Evolutionary conservation across 2,113 vertebrate genomes (phyloP), one percentile per base, ranked within the genome.

Genomic region (Pavo muticus): DNA sequence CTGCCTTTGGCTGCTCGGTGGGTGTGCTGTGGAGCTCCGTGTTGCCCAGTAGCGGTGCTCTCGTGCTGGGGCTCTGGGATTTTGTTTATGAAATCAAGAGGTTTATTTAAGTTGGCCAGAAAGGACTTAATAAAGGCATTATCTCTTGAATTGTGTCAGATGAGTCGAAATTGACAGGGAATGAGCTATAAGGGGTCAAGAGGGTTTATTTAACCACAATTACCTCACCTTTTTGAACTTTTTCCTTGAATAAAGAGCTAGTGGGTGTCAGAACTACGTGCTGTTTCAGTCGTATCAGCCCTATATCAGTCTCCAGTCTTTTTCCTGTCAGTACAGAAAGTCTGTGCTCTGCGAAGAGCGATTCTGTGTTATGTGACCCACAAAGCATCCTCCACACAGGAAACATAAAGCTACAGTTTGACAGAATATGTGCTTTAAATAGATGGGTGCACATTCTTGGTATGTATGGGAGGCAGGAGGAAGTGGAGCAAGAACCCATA

Each of bases 21-120:
- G 17, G 17, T 35, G 3, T 0, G 1, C 50, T 32, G 9, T n/a
- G 16, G n/a, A 60, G 64, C 39, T 15, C 4, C 0, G 7, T 3
- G 1, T 11, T 30, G 44, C 35, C 39, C 0, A 0, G 72, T 40
- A 30, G 11, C 0, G 11, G 11, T 6, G 15, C 24, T 67, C 59
- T 25, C 9, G 27, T 57, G 8, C 3, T 0, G 0, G 4, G 50
- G 7, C 40, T 71, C 67, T 60, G 16, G 29, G 32, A 20, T 0
- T 32, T 40, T 75, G 25, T 23, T 91, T 56, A 20, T 42, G 16
- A 45, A 17, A 64, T 1, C 2, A 35, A 79, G 48, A 76, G 9
- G 35, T 19, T 35, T 35, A 35, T 35, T 35, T 9, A 82, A 32
- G 16, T 3, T 77, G 32, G 50, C 70, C 40, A 61, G 64, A 63